Evolutionary conservation across 2,888 invertebrate species (phyloP), one percentile per base, ranked within the genome.

Genomic region (Brachycybe producta): DNA sequence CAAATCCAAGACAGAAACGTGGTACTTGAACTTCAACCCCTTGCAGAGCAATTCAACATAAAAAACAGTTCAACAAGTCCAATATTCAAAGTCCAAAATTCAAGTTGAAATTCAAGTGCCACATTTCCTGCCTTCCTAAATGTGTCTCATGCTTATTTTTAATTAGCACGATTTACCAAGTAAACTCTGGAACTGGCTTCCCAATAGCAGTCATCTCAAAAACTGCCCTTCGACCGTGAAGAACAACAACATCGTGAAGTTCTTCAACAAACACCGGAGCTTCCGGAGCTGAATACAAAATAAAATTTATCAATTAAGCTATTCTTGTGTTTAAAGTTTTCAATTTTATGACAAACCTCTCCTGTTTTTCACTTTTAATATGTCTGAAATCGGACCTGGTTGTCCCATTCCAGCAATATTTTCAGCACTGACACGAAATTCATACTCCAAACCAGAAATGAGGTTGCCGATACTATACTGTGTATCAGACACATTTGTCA

Each of bases 351-450:
- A 32, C 40, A 23, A 28, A 39, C 47, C 34, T 35, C 8, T 36
- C 8, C 32, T 26, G 35, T 34, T 34, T 40, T 42, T 21, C 26
- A 88, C 79, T 60, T 81, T 80, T 41, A 88, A 75, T 7, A 79
- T 71, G 48, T 83, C 82, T 1, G 87, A 84, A 65, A 85, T 85
- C 44, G 75, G 77, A 58, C 90, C 85, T 0, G 92, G 86, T 52
- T 87, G 86, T 62, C 92, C 92, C 58, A 86, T 75, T 0, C 94
- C 95, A 61, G 90, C 92, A 0, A 90, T 85, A 70, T 91, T 94
- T 69, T 94, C 94, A 0, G 94, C 92, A 70, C 90, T 87, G 1
- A 95, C 82, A 47, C 94, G 78, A 70, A 94, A 94, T 63, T 82
- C 80, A 67, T 94, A 94, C 64, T 90, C 85, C 51, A 88, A 90